These are phyloP conservation scores for Pecten maximus DNA, from an alignment of 2,888 invertebrate species.

Conservation along the genomic window DNA sequence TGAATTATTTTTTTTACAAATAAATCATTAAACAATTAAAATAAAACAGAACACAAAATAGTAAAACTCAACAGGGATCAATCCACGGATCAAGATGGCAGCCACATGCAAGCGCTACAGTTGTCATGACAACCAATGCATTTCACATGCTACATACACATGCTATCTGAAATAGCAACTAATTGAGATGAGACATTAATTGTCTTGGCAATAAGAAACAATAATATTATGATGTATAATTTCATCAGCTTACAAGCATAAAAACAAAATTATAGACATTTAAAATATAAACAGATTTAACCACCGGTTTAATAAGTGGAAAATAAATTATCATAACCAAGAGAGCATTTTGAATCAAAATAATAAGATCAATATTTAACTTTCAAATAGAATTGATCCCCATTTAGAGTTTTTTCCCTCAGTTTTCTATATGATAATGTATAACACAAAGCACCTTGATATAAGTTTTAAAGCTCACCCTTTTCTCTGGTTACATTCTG, in stretches of 20 bases:
- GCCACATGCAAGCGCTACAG: slow-evolving; percentile 45
- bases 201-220: slow-evolving; percentile 6
- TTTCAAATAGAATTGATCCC: slow-evolving; percentile 14
- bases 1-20: background rate
- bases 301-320: background rate
- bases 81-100: slow-evolving; percentile 75
- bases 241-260: background rate
- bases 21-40: slow-evolving; percentile 41
- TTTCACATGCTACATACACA: background rate
- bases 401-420: background rate
- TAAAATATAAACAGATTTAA: background rate
- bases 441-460: background rate
- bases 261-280: background rate
- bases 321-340: background rate
- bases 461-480: background rate
- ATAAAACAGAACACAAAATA: slow-evolving; percentile 51
- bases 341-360: background rate
- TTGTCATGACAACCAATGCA: background rate
- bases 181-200: slow-evolving; percentile 42
- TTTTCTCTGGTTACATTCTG: background rate
- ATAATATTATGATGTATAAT: slow-evolving; percentile 21
- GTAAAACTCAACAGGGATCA: slow-evolving; percentile 69
- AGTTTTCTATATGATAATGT: background rate
- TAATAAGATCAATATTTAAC: background rate
- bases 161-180: slow-evolving; percentile 35